phyloP scores from a whole-genome alignment of 1,140 invertebrate species.

The Ceratina australensis region DNA sequence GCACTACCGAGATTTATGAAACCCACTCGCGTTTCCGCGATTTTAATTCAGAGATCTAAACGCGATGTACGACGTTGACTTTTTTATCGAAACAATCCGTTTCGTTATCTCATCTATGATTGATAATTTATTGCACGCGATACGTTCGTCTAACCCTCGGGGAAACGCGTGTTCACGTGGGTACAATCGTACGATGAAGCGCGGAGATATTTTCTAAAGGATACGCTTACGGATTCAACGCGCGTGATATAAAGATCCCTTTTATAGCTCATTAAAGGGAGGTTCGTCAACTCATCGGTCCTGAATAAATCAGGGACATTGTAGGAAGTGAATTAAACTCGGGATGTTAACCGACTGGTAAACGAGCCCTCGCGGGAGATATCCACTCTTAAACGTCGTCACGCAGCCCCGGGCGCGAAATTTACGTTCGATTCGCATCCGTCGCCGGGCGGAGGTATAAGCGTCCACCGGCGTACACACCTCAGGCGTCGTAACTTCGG shows the following conservation, averaged over 20 bases:
- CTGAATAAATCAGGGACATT: neutral
- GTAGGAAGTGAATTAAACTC: neutral
- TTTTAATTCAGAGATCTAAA: too few species aligned
- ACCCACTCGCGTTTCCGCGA: neutral
- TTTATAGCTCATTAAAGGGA: neutral
- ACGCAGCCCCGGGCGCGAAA: neutral
- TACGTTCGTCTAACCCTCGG: too few species aligned
- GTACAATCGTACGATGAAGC: too few species aligned
- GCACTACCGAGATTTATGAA: slow-evolving; percentile 39
- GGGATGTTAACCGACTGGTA: neutral
- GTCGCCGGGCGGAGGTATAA: slow-evolving; percentile 6
- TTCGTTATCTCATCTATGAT: too few species aligned
- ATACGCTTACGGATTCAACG: too few species aligned
- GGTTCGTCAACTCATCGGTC: too few species aligned
- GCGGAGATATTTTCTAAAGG: too few species aligned
- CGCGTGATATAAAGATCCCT: too few species aligned
- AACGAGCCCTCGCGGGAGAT: neutral
- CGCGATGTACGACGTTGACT: neutral
- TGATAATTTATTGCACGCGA: too few species aligned
- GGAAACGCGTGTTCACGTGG: too few species aligned
- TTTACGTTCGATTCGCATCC: slow-evolving; percentile 46
- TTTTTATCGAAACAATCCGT: neutral
- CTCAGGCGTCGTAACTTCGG: slow-evolving; percentile 46
- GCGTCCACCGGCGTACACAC: slow-evolving; percentile 11
- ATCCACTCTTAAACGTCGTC: slow-evolving; percentile 6